Base-by-base conservation (phyloP, 2,888 invertebrate species). In the Sepioteuthis lessoniana region DNA sequence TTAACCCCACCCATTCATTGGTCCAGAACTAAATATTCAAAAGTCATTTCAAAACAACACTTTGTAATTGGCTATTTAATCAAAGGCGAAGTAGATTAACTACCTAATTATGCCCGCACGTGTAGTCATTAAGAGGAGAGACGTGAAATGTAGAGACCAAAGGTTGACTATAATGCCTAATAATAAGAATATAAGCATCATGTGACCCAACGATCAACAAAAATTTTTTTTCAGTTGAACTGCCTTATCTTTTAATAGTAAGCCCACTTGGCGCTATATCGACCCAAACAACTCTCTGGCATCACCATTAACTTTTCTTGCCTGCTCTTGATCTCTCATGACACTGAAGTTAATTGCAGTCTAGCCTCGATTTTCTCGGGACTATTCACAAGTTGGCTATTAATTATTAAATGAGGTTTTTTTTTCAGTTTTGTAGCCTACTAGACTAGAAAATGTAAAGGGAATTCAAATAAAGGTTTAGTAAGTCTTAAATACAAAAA, bases 1-100 rank as follows among this genome's bases (percentile, higher is more conserved):
- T 76, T 76, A 76, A 76, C 76, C 76, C 76, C 76, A 76, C 76
- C 76, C 76, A 76, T 76, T 35, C 19, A 76, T 76, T 35, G 35
- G 76, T 76, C 76, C n/a, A n/a, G 76, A n/a, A 76, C 76, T 76
- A 76, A 76, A 76, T 76, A 76, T 76, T n/a, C 76, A 35, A 60
- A 60, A 76, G 76, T 76, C 76, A 76, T 76, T 76, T 76, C 35
- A 76, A 76, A 76, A 76, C 76, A 76, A 76, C 76, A 76, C 16
- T 76, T 76, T 76, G 76, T 76, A 76, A 76, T 76, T 76, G n/a
- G 76, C n/a, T 76, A 76, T 76, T 76, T 76, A 76, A 13, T 35
- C n/a, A 76, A 0, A n/a, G 76, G n/a, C 76, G 76, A 76, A n/a
- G n/a, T 76, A 76, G 76, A 76, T 76, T 76, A 76, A 76, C n/a